Evolutionary conservation across 2,113 vertebrate species (phyloP).

Genomic region (Chrysochloris asiatica): DNA sequence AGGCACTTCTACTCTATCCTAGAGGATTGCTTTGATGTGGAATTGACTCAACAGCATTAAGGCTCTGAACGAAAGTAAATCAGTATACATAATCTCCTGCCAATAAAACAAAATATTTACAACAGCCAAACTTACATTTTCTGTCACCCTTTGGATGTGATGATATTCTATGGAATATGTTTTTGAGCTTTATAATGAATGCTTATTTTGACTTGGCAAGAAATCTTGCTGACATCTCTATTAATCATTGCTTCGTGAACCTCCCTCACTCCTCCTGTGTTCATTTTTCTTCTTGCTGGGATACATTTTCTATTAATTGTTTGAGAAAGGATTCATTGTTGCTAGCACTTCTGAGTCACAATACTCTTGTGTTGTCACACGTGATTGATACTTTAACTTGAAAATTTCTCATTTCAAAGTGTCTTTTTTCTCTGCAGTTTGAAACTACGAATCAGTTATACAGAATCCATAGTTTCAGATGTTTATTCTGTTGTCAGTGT

Average conservation of each 20-base stretch:
- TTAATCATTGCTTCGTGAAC: not conserved
- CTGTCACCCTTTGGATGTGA: not conserved
- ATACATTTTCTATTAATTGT: not conserved
- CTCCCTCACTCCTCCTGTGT: not conserved
- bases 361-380: not conserved
- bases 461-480: not conserved
- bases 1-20: not conserved
- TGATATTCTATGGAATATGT: not conserved
- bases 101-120: slow-evolving; percentile 28
- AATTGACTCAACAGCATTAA: not conserved
- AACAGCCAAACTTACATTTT: not conserved
- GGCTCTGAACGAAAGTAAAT: not conserved
- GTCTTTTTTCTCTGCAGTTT: not conserved
- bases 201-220: not conserved
- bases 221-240: slow-evolving; percentile 17
- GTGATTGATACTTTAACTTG: not conserved
- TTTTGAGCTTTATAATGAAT: slow-evolving; percentile 2
- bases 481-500: too few relatives aligned
- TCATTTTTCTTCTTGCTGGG: slow-evolving; percentile 41
- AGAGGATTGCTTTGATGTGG: not conserved
- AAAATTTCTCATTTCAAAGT: slow-evolving; percentile 13
- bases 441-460: not conserved
- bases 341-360: not conserved
- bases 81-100: not conserved
- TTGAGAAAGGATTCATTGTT: not conserved